Base-by-base conservation (phyloP, 2,113 vertebrate species). In the Peucedramus taeniatus region DNA sequence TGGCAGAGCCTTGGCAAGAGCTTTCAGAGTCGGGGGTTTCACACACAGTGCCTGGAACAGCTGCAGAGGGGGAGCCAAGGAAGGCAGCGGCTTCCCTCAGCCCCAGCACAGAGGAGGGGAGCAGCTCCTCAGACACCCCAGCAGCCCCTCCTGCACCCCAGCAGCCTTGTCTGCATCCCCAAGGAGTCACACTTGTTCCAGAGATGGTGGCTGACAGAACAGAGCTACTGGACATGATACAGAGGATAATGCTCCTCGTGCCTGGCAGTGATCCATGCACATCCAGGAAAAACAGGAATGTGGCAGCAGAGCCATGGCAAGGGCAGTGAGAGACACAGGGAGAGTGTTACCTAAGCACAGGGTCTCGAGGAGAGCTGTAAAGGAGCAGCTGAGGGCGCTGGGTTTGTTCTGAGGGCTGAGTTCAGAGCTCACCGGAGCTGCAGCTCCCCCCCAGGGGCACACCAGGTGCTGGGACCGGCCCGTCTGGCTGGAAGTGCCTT, bases 301-400 rank as follows among this genome's bases (percentile, higher is more conserved):
- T 64, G 59, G 59, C 18, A 10, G 17, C n/a, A 74, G 69, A 47
- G 49, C 15, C 40, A n/a, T 1, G 3, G 31, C 59, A 8, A 27
- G 37, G 45, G 31, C 15, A 24, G 20, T 3, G 57, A 23, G 59
- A 5, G 82, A 18, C 28, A 15, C 0, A 2, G 23, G 40, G 23
- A 45, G 23, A 54, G n/a, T 3, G 0, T 3, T 5, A 6, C 19
- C 28, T n/a, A 11, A 2, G n/a, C n/a, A 4, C 50, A 10, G 19
- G 31, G 14, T 15, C 27, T 47, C 5, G 2, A 28, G 40, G 40
- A 23, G 28, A 39, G 28, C 23, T 3, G 3, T 4, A 8, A 7
- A n/a, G 49, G n/a, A 47, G 42, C 22, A 9, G 23, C 59, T 47
- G 69, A 65, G n/a, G 59, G 23, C 28, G 2, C 57, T 33, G 57